Base-by-base conservation (phyloP, 2,113 vertebrate species). In the Semicossyphus pulcher region DNA sequence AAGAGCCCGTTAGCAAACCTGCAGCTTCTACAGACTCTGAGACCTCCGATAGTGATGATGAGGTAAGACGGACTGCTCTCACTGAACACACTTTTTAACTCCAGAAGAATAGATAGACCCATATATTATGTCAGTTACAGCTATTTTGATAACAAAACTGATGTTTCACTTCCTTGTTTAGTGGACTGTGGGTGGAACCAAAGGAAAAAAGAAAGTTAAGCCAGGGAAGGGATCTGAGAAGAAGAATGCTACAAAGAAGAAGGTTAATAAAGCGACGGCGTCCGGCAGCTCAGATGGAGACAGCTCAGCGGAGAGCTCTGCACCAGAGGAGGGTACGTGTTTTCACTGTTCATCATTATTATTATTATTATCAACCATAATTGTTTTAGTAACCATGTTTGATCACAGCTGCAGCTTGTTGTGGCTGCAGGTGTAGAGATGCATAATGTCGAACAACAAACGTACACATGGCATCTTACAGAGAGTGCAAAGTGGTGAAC, bases 161-260 rank as follows among this genome's bases (percentile, higher is more conserved):
- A 14, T 34, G 72, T 75, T 36, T 0, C 61, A 75, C 78, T n/a
- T 7, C 59, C 77, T 57, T 77, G 20, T 91, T 8, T 81, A 99
- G 98, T 99, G 98, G 98, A 99, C 98, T 32, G 97, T 99, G 54
- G 97, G 97, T 74, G 97, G 96, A 73, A 96, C 96, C 86, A 99
- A 99, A 95, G 96, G 95, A 85, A 99, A 99, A 89, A 99, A 98
- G 93, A 99, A 99, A 85, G 94, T 93, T 49, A 99, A 98, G 81
- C 89, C 76, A 34, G 94, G 95, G 52, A 99, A 99, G 92, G 95
- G 93, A 8, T 78, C 90, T 7, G 97, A 99, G 66, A 99, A 97
- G 90, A 99, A 98, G 88, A 96, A 93, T 72, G 66, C 95, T 7
- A 94, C 94, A 71, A 99, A 96, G 91, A 98, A 97, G 84, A 95